These are phyloP conservation scores for Rhingia rostrata DNA, from an alignment of 2,888 invertebrate genomes.

Conservation along the genomic window DNA sequence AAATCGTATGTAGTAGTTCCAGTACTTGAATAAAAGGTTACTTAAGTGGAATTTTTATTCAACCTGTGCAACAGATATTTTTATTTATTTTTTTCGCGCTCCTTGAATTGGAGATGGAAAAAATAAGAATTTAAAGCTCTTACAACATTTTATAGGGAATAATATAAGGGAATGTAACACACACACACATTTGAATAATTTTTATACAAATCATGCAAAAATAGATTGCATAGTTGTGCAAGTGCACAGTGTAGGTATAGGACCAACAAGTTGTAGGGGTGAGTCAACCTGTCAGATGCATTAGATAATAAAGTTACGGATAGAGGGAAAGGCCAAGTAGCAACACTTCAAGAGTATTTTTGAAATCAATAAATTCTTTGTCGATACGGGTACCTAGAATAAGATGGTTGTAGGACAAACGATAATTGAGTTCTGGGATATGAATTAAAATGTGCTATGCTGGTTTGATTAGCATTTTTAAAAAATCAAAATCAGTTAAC, in stretches of 20 bases:
- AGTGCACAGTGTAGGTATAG: neutral
- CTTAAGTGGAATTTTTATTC: conserved; percentile 20
- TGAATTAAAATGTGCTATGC: neutral
- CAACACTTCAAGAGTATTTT: neutral
- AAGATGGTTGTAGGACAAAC: neutral
- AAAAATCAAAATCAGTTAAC: neutral
- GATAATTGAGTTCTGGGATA: neutral
- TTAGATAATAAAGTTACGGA: conserved; percentile 2
- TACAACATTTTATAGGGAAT: conserved; percentile 1
- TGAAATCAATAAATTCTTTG: conserved; percentile 2
- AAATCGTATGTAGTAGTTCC: neutral
- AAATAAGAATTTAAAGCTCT: conserved; percentile 17
- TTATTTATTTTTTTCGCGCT: neutral
- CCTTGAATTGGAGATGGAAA: conserved; percentile 7
- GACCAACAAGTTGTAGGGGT: neutral
- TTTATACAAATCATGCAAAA: conserved; percentile 2
- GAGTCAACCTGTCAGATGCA: conserved; percentile 11
- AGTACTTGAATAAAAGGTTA: conserved; percentile 24
- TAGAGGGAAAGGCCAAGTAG: neutral
- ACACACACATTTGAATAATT: neutral
- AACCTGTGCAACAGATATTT: conserved; percentile 40
- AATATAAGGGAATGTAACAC: neutral
- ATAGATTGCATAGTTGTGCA: neutral
- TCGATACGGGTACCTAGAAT: neutral
- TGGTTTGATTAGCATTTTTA: too few species aligned